Conservation (phyloP, 2,113 vertebrate species). For the Pseudopodoces humilis region DNA sequence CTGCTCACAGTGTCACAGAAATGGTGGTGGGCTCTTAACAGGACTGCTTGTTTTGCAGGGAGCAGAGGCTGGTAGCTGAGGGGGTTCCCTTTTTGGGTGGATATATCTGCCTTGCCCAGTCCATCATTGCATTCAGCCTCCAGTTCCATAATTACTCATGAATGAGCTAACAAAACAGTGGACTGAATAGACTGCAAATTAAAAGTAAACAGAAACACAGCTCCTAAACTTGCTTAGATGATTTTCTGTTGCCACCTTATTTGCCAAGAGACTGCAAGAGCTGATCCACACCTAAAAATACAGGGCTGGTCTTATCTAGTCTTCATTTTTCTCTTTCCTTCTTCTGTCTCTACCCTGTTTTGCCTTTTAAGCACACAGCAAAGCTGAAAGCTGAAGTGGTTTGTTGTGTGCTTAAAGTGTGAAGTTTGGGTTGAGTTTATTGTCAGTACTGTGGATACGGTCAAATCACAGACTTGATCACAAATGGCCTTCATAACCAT, state of each 20-base stretch:
- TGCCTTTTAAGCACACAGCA: background rate
- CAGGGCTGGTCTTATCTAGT: background rate
- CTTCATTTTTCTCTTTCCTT: background rate
- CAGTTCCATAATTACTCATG: background rate
- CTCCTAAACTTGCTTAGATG: background rate
- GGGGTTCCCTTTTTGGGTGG: background rate
- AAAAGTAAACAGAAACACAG: constrained; percentile 1
- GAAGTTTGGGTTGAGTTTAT: background rate
- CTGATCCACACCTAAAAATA: background rate
- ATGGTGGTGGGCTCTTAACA: background rate
- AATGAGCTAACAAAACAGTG: background rate
- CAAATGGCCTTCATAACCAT: background rate
- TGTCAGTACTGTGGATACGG: background rate
- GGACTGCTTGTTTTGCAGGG: background rate
- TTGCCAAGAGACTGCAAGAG: background rate
- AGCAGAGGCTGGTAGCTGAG: background rate
- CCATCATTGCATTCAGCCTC: background rate
- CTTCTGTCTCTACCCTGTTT: background rate
- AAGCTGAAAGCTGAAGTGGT: background rate
- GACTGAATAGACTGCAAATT: background rate
- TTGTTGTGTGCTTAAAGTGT: background rate
- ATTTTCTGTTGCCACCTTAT: background rate
- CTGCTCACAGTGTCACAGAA: background rate
- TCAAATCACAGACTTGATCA: background rate
- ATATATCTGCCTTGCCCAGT: background rate